phyloP scores from a whole-genome alignment of 1,140 invertebrate genomes.

The Belonocnema kinseyi region DNA sequence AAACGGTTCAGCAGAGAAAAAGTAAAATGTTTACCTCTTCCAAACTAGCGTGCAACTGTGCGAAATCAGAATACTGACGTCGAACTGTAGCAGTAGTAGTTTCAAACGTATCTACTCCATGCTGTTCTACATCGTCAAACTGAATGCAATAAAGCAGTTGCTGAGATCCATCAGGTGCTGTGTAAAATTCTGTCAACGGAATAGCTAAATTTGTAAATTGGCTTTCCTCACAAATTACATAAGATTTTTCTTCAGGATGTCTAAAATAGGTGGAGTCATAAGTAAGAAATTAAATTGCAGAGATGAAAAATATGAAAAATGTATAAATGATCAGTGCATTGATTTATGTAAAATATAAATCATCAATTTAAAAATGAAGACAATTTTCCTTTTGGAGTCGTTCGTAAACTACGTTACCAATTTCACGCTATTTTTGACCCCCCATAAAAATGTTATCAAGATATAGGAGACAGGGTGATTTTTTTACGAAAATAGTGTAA shows the following conservation, averaged over 20 bases:
- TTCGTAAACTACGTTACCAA: too few relatives aligned
- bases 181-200: slow-evolving; percentile 69
- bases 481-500: too few relatives aligned
- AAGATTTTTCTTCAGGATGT: slow-evolving; percentile 67
- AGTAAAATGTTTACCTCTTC: slow-evolving; percentile 59
- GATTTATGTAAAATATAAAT: too few relatives aligned
- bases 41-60: slow-evolving; percentile 64
- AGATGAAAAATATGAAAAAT: too few relatives aligned
- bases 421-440: too few relatives aligned
- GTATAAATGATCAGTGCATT: too few relatives aligned
- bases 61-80: slow-evolving; percentile 68
- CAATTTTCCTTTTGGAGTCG: neutral
- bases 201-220: slow-evolving; percentile 68
- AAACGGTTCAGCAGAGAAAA: too few relatives aligned
- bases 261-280: slow-evolving; percentile 47
- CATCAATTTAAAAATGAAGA: neutral
- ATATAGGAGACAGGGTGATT: too few relatives aligned
- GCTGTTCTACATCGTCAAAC: slow-evolving; percentile 71
- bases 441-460: too few relatives aligned
- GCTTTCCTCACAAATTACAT: slow-evolving; percentile 61
- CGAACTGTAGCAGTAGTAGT: slow-evolving; percentile 69
- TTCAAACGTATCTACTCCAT: slow-evolving; percentile 67
- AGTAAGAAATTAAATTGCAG: neutral
- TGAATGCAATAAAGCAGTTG: slow-evolving; percentile 73
- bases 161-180: slow-evolving; percentile 67